These are phyloP conservation scores for Leuctra nigra DNA, from an alignment of 2,888 invertebrate species.

Conservation along the genomic window DNA sequence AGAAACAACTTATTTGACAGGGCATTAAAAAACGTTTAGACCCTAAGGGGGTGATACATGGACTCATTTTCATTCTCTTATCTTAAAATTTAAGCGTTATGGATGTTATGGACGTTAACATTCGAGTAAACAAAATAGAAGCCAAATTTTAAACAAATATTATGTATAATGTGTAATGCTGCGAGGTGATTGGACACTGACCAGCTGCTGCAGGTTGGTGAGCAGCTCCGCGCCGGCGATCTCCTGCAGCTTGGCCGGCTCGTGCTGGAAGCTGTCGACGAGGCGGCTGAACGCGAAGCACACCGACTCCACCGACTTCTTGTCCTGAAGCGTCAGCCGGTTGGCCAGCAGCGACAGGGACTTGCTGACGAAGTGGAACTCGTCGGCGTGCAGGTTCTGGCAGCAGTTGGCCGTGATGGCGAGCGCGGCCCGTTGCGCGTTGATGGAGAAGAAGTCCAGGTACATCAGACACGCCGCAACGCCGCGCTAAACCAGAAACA, in stretches of 20 bases:
- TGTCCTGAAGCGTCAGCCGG: conserved; percentile 62
- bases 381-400: conserved; percentile 85
- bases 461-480: conserved; percentile 94
- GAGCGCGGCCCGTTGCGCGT: conserved; percentile 93
- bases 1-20: no score
- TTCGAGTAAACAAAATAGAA: no score
- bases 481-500: conserved; percentile 61
- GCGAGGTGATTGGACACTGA: conserved; percentile 40
- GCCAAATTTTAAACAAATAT: no score
- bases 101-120: no score
- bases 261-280: conserved; percentile 93
- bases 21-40: no score
- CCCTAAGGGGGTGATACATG: no score
- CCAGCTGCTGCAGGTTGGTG: conserved; percentile 88
- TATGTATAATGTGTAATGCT: no score
- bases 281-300: conserved; percentile 94
- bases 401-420: conserved; percentile 98
- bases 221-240: conserved; percentile 88
- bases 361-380: conserved; percentile 88
- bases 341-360: conserved; percentile 79
- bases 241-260: conserved; percentile 83
- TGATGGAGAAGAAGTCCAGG: conserved; percentile 97
- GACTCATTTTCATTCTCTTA: no score
- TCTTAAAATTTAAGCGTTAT: no score
- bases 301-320: conserved; percentile 96